Evolutionary conservation across 2,113 vertebrate species (phyloP), one percentile per base, ranked within the genome.

Genomic region (Camelus dromedarius): DNA sequence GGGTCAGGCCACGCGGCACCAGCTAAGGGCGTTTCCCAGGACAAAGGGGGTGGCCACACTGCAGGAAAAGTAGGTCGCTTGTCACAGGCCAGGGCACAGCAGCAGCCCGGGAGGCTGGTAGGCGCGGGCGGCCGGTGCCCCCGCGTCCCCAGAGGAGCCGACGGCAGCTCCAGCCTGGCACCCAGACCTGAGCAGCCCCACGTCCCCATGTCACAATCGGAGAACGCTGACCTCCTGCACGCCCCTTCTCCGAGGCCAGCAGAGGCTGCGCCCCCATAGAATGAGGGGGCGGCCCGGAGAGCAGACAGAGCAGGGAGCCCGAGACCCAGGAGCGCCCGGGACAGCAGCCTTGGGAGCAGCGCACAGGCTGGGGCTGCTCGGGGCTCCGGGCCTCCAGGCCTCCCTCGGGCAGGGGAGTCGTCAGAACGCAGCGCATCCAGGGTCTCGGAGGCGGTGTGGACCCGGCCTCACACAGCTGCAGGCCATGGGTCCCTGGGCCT

Each of bases 351-450:
- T 3, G 16, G 32, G 12, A 28, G 50, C 58, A 48, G 6, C 32
- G 50, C 26, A 0, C 15, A 7, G 48, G 12, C 9, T 5, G 3
- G 76, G 52, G 52, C 12, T 2, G 30, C 6, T 20, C 60, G 22
- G 18, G 28, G 50, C 64, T 50, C 42, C 19, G 35, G 46, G 24
- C 42, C 64, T 50, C 42, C 19, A 30, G 46, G 24, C 42, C 30
- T 67, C 48, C 20, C 42, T 42, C 54, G 35, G 64, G 83, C 8
- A 66, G 46, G 30, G n/a, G 24, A 46, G 8, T 67, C 19, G 19
- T 30, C 35, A 46, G 46, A 12, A 42, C 3, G 5, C 26, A 30
- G 13, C 5, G 12, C 8, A 0, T 26, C 1, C 5, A 9, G 3
- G 20, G 69, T 67, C 56, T 70, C 2, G 80, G 26, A 50, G n/a